phyloP scores from a whole-genome alignment of 1,140 invertebrate genomes.

The Protaetia brevitarsis region DNA sequence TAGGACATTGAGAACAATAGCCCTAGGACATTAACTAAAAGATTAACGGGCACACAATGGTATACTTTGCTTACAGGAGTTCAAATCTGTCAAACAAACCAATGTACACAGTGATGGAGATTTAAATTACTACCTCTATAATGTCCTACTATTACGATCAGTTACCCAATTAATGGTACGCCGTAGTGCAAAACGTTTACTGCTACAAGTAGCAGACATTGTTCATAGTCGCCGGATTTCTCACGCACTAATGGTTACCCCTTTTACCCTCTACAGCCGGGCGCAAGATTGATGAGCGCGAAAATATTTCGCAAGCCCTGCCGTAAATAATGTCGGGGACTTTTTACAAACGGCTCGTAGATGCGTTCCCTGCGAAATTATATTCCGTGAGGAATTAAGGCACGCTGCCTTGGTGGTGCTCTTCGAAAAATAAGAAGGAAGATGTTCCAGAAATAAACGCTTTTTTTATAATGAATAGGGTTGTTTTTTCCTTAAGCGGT shows the following conservation, averaged over 20 bases:
- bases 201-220: not conserved
- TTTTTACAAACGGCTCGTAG: not conserved
- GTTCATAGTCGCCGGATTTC: not conserved
- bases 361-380: not conserved
- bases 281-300: not conserved
- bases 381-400: not conserved
- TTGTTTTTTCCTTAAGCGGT: too few species aligned
- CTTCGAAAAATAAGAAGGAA: too few species aligned
- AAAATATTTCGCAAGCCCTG: not conserved
- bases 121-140: not conserved
- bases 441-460: too few species aligned
- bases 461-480: too few species aligned
- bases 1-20: too few species aligned
- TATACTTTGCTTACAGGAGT: not conserved
- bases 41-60: too few species aligned
- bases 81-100: not conserved
- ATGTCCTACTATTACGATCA: not conserved
- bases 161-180: not conserved
- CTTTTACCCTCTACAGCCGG: not conserved
- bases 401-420: not conserved
- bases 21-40: too few species aligned
- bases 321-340: not conserved
- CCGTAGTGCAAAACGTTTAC: not conserved
- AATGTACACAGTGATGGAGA: not conserved
- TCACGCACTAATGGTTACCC: not conserved